Evolutionary conservation across 2,888 invertebrate species (phyloP).

Genomic region (Anagyrus pseudococci): DNA sequence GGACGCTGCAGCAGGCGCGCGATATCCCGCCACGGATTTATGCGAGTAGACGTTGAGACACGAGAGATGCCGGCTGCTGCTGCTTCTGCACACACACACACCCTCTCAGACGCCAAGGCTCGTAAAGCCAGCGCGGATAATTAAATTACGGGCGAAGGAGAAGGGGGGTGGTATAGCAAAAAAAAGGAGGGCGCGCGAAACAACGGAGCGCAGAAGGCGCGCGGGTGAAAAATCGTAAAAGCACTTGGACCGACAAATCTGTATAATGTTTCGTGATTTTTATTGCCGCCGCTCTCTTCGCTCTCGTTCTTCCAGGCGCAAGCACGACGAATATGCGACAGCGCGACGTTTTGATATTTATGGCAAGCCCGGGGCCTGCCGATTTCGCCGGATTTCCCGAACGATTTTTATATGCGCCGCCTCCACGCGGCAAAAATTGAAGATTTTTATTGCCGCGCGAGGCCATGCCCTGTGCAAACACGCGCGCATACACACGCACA

Average conservation of each 20-base stretch:
- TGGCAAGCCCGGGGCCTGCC: constrained; percentile 38
- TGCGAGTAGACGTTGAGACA: constrained; percentile 44
- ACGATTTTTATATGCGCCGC: constrained; percentile 30
- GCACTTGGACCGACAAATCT: constrained; percentile 61
- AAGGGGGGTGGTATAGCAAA: constrained; percentile 43
- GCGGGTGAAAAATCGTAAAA: constrained; percentile 60
- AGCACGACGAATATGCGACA: constrained; percentile 3
- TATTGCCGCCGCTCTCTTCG: constrained; percentile 55
- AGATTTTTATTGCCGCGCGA: constrained; percentile 37
- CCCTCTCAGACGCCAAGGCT: constrained; percentile 27
- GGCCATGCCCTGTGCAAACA: background rate
- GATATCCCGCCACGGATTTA: constrained; percentile 46
- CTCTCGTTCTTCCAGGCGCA: too few species aligned
- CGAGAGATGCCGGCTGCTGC: constrained; percentile 44
- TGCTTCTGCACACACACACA: too few species aligned
- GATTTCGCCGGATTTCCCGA: constrained; percentile 43
- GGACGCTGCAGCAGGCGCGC: background rate
- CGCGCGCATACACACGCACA: too few species aligned
- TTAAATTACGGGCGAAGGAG: constrained; percentile 61
- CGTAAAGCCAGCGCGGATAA: constrained; percentile 53
- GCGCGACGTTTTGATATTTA: constrained; percentile 51
- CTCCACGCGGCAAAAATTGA: constrained; percentile 23
- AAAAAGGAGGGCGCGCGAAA: constrained; percentile 18
- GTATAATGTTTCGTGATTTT: constrained; percentile 61
- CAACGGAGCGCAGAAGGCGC: constrained; percentile 37